Conservation (phyloP, 2,888 invertebrate species). For the Ochropleura plecta region DNA sequence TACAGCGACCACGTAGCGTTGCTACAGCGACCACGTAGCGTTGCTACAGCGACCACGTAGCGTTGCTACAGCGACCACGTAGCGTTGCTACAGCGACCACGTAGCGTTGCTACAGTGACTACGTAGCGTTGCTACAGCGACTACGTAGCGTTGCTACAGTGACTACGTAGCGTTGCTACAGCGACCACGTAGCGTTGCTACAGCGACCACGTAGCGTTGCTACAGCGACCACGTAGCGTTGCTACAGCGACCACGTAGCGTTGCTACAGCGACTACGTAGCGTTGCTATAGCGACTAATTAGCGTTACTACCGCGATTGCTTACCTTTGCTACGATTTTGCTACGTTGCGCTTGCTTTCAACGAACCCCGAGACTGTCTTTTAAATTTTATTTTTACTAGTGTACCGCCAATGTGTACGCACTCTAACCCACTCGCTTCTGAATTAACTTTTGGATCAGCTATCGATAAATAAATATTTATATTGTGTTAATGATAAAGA, state of each 20-base stretch:
- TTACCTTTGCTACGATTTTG: background rate
- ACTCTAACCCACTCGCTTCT: conserved; percentile 80
- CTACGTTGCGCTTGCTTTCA: background rate
- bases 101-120: background rate
- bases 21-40: too few relatives aligned
- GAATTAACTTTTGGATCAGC: conserved; percentile 78
- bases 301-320: background rate
- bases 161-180: background rate
- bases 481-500: conserved; percentile 87
- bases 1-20: too few relatives aligned
- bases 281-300: background rate
- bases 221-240: too few relatives aligned
- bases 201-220: too few relatives aligned
- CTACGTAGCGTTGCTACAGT: too few relatives aligned
- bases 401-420: conserved; percentile 58
- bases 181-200: background rate
- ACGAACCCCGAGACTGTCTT: background rate
- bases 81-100: background rate
- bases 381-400: background rate
- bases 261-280: too few relatives aligned
- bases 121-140: background rate
- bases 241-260: too few relatives aligned
- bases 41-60: too few relatives aligned
- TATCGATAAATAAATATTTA: conserved; percentile 85
- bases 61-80: too few relatives aligned